phyloP scores from a whole-genome alignment of 2,113 vertebrate species.

The Eurystomus gularis region DNA sequence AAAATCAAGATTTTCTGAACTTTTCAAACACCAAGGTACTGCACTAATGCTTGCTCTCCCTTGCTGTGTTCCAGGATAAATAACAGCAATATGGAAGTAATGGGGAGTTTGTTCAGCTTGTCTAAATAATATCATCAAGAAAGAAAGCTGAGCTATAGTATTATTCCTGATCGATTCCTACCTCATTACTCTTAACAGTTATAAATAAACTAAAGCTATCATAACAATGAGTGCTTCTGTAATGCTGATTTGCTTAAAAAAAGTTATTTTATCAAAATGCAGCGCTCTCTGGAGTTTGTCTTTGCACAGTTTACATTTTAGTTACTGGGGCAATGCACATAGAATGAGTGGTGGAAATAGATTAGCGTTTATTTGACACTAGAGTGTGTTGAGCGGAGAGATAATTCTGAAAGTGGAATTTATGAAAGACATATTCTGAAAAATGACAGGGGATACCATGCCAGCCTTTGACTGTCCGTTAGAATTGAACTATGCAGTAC shows the following conservation, averaged over 20 bases:
- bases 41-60: background rate
- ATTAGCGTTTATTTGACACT: background rate
- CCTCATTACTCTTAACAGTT: background rate
- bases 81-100: background rate
- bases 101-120: background rate
- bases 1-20: background rate
- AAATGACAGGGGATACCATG: background rate
- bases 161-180: constrained; percentile 25
- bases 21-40: background rate
- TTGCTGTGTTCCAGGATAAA: background rate
- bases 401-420: background rate
- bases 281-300: background rate
- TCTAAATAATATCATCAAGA: background rate
- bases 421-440: background rate
- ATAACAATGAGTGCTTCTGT: background rate
- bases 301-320: background rate
- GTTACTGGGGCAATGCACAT: background rate
- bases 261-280: background rate
- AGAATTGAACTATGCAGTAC: too few species aligned
- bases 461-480: background rate
- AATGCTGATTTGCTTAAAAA: constrained; percentile 7
- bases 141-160: constrained; percentile 12
- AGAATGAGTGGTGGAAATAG: background rate
- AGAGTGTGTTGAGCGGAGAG: background rate
- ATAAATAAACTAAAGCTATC: background rate